Evolutionary conservation across 1,140 invertebrate genomes (phyloP).

Genomic region (Pomacea maculata): DNA sequence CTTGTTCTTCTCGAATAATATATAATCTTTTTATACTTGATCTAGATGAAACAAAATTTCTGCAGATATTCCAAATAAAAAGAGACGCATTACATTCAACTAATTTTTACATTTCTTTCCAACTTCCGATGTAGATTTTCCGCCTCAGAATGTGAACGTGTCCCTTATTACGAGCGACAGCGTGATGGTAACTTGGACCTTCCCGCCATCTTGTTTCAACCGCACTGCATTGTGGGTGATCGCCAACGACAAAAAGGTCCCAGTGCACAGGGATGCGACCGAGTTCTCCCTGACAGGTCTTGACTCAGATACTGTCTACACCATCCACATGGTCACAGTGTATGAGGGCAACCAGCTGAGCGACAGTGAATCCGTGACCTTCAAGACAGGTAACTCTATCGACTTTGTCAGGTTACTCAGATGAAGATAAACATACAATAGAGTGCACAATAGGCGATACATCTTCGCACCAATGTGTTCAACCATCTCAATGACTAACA

Average conservation of each 20-base stretch:
- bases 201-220: slow-evolving; percentile 20
- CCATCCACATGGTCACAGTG: slow-evolving; percentile 10
- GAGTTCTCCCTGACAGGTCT: slow-evolving; percentile 14
- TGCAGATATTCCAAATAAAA: too few species aligned
- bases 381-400: not conserved
- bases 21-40: too few species aligned
- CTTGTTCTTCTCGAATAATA: not conserved
- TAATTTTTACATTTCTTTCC: not conserved
- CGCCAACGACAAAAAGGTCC: not conserved
- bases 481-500: too few species aligned
- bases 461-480: too few species aligned
- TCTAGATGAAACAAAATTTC: too few species aligned
- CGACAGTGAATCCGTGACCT: not conserved
- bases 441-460: too few species aligned
- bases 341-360: slow-evolving; percentile 8
- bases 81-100: too few species aligned
- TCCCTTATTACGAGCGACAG: not conserved
- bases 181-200: slow-evolving; percentile 17
- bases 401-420: not conserved
- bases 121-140: not conserved
- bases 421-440: not conserved
- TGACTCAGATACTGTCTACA: not conserved
- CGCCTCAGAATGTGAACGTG: slow-evolving; percentile 16
- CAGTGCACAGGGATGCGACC: slow-evolving; percentile 10
- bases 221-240: slow-evolving; percentile 22